phyloP scores from a whole-genome alignment of 92 coral and sea anemone genomes.

The Parazoanthus darwini region DNA sequence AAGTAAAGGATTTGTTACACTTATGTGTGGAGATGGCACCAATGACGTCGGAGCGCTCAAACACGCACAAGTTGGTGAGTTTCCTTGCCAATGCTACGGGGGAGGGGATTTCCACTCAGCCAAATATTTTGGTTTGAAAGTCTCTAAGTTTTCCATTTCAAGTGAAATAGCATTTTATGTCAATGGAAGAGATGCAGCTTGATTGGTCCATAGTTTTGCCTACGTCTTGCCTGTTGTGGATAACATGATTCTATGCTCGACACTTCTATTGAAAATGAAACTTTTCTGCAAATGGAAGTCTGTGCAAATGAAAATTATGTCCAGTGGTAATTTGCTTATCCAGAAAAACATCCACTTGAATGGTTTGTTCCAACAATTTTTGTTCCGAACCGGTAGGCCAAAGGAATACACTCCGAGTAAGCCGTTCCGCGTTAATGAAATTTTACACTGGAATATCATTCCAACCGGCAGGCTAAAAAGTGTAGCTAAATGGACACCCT shows the following conservation, averaged over 20 bases:
- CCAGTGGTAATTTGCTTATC: no score
- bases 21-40: conserved; percentile 99
- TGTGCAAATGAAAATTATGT: background rate
- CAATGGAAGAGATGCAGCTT: background rate
- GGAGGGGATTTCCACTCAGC: background rate
- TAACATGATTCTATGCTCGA: background rate
- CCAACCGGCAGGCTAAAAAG: no score
- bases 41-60: conserved; percentile 99
- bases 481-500: background rate
- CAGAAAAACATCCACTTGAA: background rate
- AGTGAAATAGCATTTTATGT: background rate
- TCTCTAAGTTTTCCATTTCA: background rate
- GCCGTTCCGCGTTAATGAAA: no score
- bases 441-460: background rate
- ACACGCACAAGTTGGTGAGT: conserved; percentile 98
- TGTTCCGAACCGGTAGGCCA: no score
- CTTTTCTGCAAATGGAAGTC: background rate
- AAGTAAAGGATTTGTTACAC: conserved; percentile 89
- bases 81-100: background rate
- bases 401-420: no score
- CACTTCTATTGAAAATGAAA: no score
- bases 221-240: background rate
- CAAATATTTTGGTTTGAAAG: background rate
- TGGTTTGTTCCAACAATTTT: background rate
- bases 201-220: background rate